Base-by-base conservation (phyloP, 2,888 invertebrate genomes). In the Drosophila borborema region DNA sequence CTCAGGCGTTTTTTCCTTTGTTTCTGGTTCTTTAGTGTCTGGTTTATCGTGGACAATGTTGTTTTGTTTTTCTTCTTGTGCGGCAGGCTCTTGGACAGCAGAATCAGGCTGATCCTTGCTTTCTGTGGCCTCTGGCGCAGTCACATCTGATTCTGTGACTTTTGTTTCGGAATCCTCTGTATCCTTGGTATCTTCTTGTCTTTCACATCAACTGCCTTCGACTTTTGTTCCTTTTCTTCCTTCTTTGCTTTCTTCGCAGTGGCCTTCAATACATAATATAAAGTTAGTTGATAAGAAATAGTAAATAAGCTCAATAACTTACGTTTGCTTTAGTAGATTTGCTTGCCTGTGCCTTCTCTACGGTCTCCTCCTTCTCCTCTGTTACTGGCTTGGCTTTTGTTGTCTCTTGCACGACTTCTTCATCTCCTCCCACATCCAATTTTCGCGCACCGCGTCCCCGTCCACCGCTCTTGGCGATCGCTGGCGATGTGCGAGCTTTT, bases 401-500 rank as follows among this genome's bases (percentile, higher is more conserved):
- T 48, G 72, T 80, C 70, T 91, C 90, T 36, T 76, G 68, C 7
- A 76, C 90, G 9, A 59, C 62, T 61, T 84, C 80, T 6, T 78
- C 79, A 14, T 73, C 88, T 6, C 49, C 72, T 23, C 89, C 72
- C 18, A 90, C 80, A 56, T 92, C 91, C 68, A 92, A 65, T 81
- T 92, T 92, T 41, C 92, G 91, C 9, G 92, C 92, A 58, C 85
- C 89, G 5, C 92, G 91, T 12, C 90, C 92, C 14, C 91, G 88
- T 45, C 67, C 91, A 0, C 61, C 79, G 38, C 74, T 79, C 55
- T 86, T 85, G 0, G 85, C 78, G 38, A 82, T 78, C 9, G 90
- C 79, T 51, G 91, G 90, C 1, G 91, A 89, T 28, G 82, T 69
- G 43, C 91, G 89, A 49, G 92, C 77, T 74, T 92, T 92, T 79